Evolutionary conservation across 2,113 vertebrate genomes (phyloP).

Genomic region (Hystrix cristata): DNA sequence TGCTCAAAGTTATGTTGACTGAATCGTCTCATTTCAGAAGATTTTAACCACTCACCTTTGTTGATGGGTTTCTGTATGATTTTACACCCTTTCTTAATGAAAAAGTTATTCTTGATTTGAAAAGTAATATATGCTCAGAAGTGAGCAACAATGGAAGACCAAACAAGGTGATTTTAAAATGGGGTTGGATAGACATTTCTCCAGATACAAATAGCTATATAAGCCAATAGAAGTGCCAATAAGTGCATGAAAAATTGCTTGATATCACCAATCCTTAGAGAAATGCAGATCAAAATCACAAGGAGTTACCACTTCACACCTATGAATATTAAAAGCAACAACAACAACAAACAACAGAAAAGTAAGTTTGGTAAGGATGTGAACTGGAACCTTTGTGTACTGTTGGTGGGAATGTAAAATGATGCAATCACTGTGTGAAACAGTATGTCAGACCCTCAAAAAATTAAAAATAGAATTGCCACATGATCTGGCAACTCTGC

Average conservation of each 20-base stretch:
- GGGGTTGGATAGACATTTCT: background rate
- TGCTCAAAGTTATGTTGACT: background rate
- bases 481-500: no score
- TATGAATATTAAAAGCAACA: background rate
- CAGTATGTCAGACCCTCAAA: background rate
- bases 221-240: background rate
- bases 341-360: background rate
- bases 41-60: background rate
- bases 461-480: background rate
- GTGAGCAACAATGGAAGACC: background rate
- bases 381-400: background rate
- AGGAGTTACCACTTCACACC: background rate
- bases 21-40: background rate
- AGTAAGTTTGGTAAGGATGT: background rate
- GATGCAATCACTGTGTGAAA: background rate
- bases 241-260: background rate
- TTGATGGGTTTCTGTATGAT: background rate
- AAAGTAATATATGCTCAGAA: background rate
- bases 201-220: background rate
- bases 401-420: background rate
- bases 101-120: constrained; percentile 14
- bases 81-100: background rate
- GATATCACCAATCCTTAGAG: background rate
- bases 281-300: background rate
- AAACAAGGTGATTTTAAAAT: background rate